phyloP scores from a whole-genome alignment of 2,888 invertebrate species.

The Leucoma salicis region DNA sequence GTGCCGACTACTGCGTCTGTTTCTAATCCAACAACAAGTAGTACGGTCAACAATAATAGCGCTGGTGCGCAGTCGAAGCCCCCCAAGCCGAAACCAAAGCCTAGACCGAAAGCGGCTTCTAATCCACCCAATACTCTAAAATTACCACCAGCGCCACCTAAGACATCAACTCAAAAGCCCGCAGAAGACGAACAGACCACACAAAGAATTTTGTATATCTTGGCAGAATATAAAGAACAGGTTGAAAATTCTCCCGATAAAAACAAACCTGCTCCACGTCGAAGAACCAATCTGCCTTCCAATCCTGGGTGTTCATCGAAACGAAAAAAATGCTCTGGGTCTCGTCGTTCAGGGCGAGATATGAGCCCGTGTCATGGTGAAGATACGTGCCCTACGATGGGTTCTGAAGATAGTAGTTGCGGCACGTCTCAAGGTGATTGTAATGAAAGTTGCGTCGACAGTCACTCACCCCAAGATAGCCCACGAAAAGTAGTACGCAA shows the following conservation, averaged over 20 bases:
- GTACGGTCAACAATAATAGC: neutral
- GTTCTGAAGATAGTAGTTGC: constrained; percentile 89
- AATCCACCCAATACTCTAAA: constrained; percentile 83
- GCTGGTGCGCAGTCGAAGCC: constrained; percentile 37
- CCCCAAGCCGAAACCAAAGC: constrained; percentile 70
- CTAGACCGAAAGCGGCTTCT: constrained; percentile 81
- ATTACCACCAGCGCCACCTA: constrained; percentile 84
- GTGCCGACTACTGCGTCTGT: constrained; percentile 50
- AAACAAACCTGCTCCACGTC: constrained; percentile 90
- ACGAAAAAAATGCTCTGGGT: constrained; percentile 85
- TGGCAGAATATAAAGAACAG: constrained; percentile 91
- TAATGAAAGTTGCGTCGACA: constrained; percentile 74
- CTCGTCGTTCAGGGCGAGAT: constrained; percentile 81
- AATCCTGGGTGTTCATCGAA: constrained; percentile 87
- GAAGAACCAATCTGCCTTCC: constrained; percentile 88
- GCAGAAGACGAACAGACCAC: constrained; percentile 92
- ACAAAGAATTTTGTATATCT: constrained; percentile 89
- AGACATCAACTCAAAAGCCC: constrained; percentile 84
- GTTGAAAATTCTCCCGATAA: constrained; percentile 91
- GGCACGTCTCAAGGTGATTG: constrained; percentile 83
- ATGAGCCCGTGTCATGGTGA: constrained; percentile 84
- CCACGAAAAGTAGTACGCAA: constrained; percentile 72
- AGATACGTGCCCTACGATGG: constrained; percentile 86
- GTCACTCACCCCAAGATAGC: constrained; percentile 81
- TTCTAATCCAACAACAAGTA: constrained; percentile 37